phyloP scores from a whole-genome alignment of 37 sponge, comb jelly and placozoan genomes.

The Aphrocallistes beatrix region DNA sequence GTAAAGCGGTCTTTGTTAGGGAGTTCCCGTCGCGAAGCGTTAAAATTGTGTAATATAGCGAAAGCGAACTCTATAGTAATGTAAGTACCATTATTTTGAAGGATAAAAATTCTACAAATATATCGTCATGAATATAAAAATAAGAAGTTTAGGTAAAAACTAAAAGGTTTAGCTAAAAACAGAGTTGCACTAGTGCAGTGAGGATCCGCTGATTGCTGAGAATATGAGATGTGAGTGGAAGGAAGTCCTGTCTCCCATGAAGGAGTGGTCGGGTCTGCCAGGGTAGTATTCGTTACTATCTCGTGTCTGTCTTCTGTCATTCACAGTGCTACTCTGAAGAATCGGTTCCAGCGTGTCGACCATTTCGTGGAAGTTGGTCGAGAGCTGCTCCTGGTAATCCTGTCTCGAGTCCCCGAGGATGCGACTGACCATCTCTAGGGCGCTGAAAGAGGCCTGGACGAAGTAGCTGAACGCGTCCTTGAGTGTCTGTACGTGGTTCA shows the following conservation, averaged over 20 bases:
- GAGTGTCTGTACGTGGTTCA: conserved; percentile 33
- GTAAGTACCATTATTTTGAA: too few species aligned
- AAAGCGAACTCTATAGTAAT: too few species aligned
- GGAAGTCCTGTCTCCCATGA: not conserved
- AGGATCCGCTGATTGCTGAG: not conserved
- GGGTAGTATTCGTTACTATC: not conserved
- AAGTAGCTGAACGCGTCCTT: conserved; percentile 60
- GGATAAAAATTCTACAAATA: too few species aligned
- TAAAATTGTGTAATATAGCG: too few species aligned
- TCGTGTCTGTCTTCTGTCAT: not conserved
- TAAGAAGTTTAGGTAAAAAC: too few species aligned
- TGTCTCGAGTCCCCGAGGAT: not conserved
- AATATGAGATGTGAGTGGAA: conserved; percentile 1
- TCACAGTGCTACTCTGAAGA: not conserved
- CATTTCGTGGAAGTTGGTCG: not conserved
- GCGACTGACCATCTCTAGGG: not conserved
- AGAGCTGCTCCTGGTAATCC: conserved; percentile 4
- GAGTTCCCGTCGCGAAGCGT: too few species aligned
- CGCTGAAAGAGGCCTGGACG: not conserved
- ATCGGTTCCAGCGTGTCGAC: not conserved
- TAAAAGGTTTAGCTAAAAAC: not conserved
- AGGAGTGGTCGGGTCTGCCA: conserved; percentile 11
- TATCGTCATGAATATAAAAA: too few species aligned
- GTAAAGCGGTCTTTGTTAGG: too few species aligned
- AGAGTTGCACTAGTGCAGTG: not conserved